These are phyloP conservation scores for Chlorodrepanis virens DNA, from an alignment of 2,113 vertebrate genomes.

Conservation along the genomic window DNA sequence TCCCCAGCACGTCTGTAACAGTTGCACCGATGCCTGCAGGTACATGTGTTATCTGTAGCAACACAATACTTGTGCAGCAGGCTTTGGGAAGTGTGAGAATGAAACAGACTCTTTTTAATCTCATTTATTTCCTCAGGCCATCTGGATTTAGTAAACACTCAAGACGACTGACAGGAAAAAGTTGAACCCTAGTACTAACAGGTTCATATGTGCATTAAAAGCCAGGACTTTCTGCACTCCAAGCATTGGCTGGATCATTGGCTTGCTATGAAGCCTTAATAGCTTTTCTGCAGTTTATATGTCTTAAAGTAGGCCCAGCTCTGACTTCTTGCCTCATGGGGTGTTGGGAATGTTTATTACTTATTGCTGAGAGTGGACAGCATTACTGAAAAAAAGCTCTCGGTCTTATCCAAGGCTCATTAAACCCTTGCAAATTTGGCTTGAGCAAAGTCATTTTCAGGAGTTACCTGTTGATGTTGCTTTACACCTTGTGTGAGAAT, in stretches of 20 bases:
- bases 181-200: slow-evolving; percentile 41
- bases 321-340: slow-evolving; percentile 19
- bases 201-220: slow-evolving; percentile 12
- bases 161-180: slow-evolving; percentile 7
- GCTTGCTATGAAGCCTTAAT: slow-evolving; percentile 3
- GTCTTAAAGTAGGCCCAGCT: slow-evolving; percentile 16
- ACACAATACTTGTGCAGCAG: not conserved
- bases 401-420: not conserved
- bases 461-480: not conserved
- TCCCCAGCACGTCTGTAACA: not conserved
- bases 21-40: not conserved
- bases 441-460: not conserved
- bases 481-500: not conserved
- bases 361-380: not conserved
- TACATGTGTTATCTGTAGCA: not conserved
- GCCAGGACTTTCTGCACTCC: not conserved
- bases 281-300: slow-evolving; percentile 22
- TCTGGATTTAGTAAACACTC: slow-evolving; percentile 60
- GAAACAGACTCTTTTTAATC: slow-evolving; percentile 41
- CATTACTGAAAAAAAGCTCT: not conserved
- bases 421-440: not conserved
- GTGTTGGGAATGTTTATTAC: slow-evolving; percentile 5
- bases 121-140: slow-evolving; percentile 48
- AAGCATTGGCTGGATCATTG: not conserved
- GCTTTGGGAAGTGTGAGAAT: slow-evolving; percentile 43